Base-by-base conservation (phyloP, 2,888 invertebrate species). In the Seladonia tumulorum region DNA sequence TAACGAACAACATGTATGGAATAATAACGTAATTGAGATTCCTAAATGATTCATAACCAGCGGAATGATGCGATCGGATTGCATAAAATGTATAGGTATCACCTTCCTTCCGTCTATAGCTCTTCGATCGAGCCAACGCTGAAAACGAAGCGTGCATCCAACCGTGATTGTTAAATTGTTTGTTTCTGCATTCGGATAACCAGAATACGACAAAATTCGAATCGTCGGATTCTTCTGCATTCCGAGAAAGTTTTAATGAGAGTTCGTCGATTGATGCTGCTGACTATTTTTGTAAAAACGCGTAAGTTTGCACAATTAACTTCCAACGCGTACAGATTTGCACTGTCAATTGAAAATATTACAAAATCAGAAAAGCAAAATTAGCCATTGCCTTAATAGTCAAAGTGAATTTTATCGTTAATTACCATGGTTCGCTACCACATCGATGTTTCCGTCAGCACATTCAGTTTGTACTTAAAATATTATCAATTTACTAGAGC, bases 31-130 rank as follows among this genome's bases (percentile, higher is more conserved):
- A 79, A 85, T 73, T 79, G 70, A 72, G 78, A 82, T 85, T 85
- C 72, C 84, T 49, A 49, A 83, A 83, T 83, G 83, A 85, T 83
- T 85, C 82, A 78, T 82, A 78, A 75, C 73, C 16, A 45, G 84
- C n/a, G 77, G 49, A 84, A 82, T 18, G 82, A 82, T 82, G 70
- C 70, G 78, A 84, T 84, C 78, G 84, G 75, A 35, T 84, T 82
- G 73, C 84, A 75, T 45, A 53, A 35, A 81, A 72, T 76, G 45
- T 72, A 47, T 76, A 76, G 75, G 68, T 76, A 53, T 25, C 68
- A 39, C 12, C 18, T 35, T 42, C 12, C 18, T 35, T 42, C 7
- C 25, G 18, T 47, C 25, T 47, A 75, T 57, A 74, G 72, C 74
- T 73, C 45, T 70, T 42, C 39, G 74, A 47, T 29, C 47, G 47